Evolutionary conservation across 2,888 invertebrate species (phyloP).

Genomic region (Villa cingulata): DNA sequence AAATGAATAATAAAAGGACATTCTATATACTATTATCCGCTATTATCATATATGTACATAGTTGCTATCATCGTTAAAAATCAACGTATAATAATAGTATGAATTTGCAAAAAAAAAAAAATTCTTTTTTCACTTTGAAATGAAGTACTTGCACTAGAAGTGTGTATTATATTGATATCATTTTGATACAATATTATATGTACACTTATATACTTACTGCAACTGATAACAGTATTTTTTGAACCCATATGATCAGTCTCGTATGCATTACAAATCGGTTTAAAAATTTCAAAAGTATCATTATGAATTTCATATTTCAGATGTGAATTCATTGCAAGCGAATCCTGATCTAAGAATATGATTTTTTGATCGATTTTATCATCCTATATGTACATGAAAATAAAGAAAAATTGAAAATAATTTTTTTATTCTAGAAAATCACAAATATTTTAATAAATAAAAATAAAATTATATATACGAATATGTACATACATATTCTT

Average conservation of each 20-base stretch:
- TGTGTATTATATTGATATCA: too few species aligned
- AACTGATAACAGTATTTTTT: conserved; percentile 30
- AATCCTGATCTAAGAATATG: conserved; percentile 31
- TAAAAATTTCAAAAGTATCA: conserved; percentile 24
- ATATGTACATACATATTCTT: too few species aligned
- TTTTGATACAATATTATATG: neutral
- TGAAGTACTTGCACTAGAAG: too few species aligned
- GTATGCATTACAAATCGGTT: conserved; percentile 28
- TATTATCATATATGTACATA: too few species aligned
- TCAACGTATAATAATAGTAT: too few species aligned
- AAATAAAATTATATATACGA: too few species aligned
- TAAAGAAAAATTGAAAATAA: neutral
- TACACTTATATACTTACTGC: conserved; percentile 25
- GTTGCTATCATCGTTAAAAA: neutral
- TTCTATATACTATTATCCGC: too few species aligned
- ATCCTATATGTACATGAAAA: conserved; percentile 18
- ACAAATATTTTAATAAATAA: too few species aligned
- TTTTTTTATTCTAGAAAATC: too few species aligned
- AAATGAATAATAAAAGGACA: too few species aligned
- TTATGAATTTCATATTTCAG: conserved; percentile 27
- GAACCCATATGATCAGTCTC: conserved; percentile 30
- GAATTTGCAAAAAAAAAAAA: neutral
- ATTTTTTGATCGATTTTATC: conserved; percentile 28
- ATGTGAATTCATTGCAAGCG: conserved; percentile 27
- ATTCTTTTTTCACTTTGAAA: too few species aligned